phyloP scores from a whole-genome alignment of 2,113 vertebrate genomes.

The Perca schrenkii region DNA sequence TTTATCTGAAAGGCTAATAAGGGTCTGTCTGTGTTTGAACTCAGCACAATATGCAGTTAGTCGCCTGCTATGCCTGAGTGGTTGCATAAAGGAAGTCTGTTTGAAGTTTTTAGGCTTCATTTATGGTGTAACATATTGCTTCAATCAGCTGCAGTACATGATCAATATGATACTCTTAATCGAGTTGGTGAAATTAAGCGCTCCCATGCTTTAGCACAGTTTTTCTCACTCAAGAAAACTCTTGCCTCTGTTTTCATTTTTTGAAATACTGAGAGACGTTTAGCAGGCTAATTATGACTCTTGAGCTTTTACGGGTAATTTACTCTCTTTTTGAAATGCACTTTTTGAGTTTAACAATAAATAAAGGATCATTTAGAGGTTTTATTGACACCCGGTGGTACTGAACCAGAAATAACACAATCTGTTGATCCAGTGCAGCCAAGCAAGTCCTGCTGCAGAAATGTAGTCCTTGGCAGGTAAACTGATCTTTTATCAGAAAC shows the following conservation, averaged over 20 bases:
- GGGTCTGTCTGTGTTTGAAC: conserved; percentile 52
- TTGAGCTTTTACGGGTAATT: conserved; percentile 14
- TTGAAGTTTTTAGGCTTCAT: conserved; percentile 31
- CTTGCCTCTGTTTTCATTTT: conserved; percentile 13
- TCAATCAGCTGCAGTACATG: conserved; percentile 22
- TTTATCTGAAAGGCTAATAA: conserved; percentile 26
- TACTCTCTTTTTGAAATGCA: conserved; percentile 29
- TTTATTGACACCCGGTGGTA: conserved; percentile 33
- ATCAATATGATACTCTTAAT: neutral
- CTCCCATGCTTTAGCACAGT: neutral
- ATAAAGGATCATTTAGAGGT: conserved; percentile 26
- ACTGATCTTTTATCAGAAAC: conserved; percentile 71
- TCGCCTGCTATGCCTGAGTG: conserved; percentile 31
- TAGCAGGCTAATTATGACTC: conserved; percentile 38
- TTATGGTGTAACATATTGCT: conserved; percentile 33
- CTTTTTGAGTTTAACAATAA: conserved; percentile 38
- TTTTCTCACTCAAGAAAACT: neutral
- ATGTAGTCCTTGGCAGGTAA: conserved; percentile 66
- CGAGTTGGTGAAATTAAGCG: neutral
- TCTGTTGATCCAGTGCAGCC: conserved; percentile 55
- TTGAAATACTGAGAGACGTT: conserved; percentile 5
- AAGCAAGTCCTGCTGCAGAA: conserved; percentile 50
- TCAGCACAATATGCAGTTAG: conserved; percentile 31
- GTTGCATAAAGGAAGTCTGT: conserved; percentile 29
- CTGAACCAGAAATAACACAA: conserved; percentile 62